These are phyloP conservation scores for Tenebrio molitor DNA, from an alignment of 1,140 invertebrate genomes.

Conservation along the genomic window DNA sequence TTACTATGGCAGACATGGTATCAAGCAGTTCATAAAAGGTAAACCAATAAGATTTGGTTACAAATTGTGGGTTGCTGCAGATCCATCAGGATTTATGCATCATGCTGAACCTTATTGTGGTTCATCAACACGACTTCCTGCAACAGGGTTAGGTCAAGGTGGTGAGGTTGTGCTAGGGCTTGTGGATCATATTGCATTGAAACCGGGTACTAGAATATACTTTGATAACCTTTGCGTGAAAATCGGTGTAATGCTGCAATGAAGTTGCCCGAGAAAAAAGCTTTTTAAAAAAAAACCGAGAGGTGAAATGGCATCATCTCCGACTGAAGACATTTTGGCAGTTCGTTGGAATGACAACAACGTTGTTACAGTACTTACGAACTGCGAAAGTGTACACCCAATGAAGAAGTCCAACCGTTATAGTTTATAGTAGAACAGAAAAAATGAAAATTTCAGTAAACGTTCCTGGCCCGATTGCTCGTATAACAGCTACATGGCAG, in stretches of 20 bases:
- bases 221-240: constrained; percentile 8
- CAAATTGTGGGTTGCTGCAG: no score
- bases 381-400: constrained; percentile 11
- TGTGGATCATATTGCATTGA: constrained; percentile 4
- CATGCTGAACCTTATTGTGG: constrained; percentile 24
- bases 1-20: no score
- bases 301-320: neutral
- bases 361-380: constrained; percentile 26
- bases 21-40: no score
- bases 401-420: neutral
- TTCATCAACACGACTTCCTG: constrained; percentile 1
- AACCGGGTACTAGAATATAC: constrained; percentile 12
- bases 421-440: neutral
- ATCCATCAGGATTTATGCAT: neutral
- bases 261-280: constrained; percentile 1
- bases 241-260: neutral
- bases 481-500: constrained; percentile 25
- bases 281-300: neutral
- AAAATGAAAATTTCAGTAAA: constrained; percentile 1
- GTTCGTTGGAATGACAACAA: constrained; percentile 23
- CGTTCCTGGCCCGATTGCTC: neutral
- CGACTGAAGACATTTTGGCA: neutral
- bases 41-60: no score
- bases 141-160: constrained; percentile 26
- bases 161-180: constrained; percentile 18